Base-by-base conservation (phyloP, 1,140 invertebrate species). In the Orius laevigatus region DNA sequence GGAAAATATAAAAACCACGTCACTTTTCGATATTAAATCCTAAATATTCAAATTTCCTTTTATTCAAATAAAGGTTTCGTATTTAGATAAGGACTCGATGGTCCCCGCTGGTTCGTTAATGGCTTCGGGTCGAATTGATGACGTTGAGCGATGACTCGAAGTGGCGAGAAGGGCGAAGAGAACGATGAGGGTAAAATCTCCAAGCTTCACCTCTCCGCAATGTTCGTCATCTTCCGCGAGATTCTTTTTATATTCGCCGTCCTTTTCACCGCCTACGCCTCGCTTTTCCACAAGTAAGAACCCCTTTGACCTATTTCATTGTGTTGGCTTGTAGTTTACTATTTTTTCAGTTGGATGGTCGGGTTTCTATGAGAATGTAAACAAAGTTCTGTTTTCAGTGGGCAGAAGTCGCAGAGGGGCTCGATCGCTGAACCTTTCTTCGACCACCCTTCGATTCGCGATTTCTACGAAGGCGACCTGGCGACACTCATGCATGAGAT, bases 381-480 rank as follows among this genome's bases (percentile, higher is more conserved):
- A 5, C 33, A 8, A 47, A 49, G 15, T 31, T 42, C 48, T 36
- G 32, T 47, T 76, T 73, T 53, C 58, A 83, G 78, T 38, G 69
- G 76, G 44, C 69, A 76, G 43, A 82, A 74, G 64, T 64, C 79
- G 45, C 73, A 75, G 3, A 77, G 73, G 58, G 69, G 72, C 51
- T 75, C 81, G 38, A 57, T 70, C 36, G 71, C 79, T 18, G 67
- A 68, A 55, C 79, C 74, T 46, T 84, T 86, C 59, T 84, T 86
- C 55, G 66, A 69, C 52, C 62, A 69, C 50, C 25, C 19, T 4
- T 55, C 56, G 39, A 70, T 86, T 4, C 68, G 70, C 33, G 83
- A 86, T 63, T 84, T 75, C 68, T 83, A 81, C 57, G 68, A 69
- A 54, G 83, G 83, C 6, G 71, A 84, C 55, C 62, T 85, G 18